Percentiles rank a stretch among this genome's conserved stretches.
These are phyloP conservation scores for Xiphias gladius DNA, from an alignment of 2,113 vertebrate species.

Conservation along the genomic window DNA sequence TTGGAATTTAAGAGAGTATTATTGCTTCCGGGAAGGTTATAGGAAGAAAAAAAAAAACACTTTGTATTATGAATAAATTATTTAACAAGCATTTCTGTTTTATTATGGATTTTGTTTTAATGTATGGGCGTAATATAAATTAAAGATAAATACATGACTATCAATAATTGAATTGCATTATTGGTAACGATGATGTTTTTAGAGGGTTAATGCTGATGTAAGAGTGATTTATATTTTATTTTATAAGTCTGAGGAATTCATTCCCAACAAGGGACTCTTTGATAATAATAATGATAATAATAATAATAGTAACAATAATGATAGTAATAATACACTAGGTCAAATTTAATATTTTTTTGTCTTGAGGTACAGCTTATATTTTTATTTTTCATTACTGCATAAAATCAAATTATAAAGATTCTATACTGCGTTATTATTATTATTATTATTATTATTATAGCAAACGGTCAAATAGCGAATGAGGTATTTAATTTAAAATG, in stretches of 20 bases:
- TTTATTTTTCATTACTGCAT: not conserved
- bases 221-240: not conserved
- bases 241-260: not conserved
- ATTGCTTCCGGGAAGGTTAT: constrained; percentile 83
- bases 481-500: not conserved
- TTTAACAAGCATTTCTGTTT: constrained; percentile 90
- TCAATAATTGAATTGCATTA: constrained; percentile 57
- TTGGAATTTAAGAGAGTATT: constrained; percentile 82
- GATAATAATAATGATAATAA: not conserved
- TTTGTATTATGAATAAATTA: constrained; percentile 98
- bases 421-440: not conserved
- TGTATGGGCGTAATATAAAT: constrained; percentile 71
- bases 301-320: not conserved
- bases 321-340: not conserved
- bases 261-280: not conserved
- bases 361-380: not conserved
- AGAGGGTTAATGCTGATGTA: constrained; percentile 1
- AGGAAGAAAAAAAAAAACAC: constrained; percentile 83
- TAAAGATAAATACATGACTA: constrained; percentile 63
- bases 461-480: not conserved
- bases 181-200: constrained; percentile 16
- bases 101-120: constrained; percentile 67
- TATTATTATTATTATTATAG: not conserved
- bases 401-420: not conserved
- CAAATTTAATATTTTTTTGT: not conserved